These are phyloP conservation scores for Pteromalus puparum DNA, from an alignment of 1,140 invertebrate genomes.

Conservation along the genomic window DNA sequence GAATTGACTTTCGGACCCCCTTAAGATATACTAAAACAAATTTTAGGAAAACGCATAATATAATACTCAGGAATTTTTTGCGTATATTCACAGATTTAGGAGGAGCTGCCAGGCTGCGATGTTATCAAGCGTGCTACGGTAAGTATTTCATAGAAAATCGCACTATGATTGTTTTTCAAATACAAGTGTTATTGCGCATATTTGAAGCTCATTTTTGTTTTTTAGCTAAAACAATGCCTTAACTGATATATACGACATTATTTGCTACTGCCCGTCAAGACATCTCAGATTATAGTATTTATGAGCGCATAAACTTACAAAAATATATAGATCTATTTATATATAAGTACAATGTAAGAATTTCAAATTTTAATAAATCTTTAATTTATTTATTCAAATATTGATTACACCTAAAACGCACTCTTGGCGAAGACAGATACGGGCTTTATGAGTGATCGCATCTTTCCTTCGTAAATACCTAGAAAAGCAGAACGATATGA, in stretches of 20 bases:
- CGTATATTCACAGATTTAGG: slow-evolving; percentile 3
- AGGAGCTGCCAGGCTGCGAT: background rate
- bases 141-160: background rate
- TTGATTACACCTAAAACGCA: too few species aligned
- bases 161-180: background rate
- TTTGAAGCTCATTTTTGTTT: background rate
- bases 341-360: too few species aligned
- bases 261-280: background rate
- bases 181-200: background rate
- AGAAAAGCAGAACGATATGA: too few species aligned
- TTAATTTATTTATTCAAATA: too few species aligned
- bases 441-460: too few species aligned
- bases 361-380: too few species aligned
- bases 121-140: background rate
- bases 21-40: background rate
- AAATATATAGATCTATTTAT: too few species aligned
- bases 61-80: background rate
- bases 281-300: background rate
- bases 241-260: background rate
- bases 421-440: too few species aligned
- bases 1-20: too few species aligned
- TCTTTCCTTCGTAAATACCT: too few species aligned
- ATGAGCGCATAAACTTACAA: background rate
- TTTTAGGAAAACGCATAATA: background rate
- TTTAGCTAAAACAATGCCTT: slow-evolving; percentile 23